Conservation (phyloP, 2,113 vertebrate species). For the Lampris megalopsis region DNA sequence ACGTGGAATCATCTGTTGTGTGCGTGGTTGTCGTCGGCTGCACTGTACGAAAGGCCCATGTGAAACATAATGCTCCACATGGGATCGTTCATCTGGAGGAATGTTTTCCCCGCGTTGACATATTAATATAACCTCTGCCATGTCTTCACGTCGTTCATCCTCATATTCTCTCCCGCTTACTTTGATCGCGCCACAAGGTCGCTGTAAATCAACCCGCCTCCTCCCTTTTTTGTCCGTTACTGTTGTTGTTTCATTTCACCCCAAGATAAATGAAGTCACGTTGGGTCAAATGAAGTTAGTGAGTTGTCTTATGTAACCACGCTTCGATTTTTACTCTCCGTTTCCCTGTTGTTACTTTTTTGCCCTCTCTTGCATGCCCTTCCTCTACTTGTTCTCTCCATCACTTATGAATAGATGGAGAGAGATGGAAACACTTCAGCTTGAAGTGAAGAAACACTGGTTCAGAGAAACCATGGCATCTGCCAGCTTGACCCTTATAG, state of each 20-base stretch:
- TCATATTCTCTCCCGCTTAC: neutral
- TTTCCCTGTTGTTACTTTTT: neutral
- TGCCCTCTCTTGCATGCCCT: neutral
- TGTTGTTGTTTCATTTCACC: constrained; percentile 25
- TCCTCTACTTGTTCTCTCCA: too few species aligned
- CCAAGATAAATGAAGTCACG: constrained; percentile 11
- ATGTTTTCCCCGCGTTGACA: constrained; percentile 20
- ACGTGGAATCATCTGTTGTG: too few species aligned
- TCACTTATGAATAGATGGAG: too few species aligned
- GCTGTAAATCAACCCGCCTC: constrained; percentile 36
- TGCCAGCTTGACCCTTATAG: too few species aligned
- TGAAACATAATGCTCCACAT: neutral
- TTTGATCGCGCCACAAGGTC: neutral
- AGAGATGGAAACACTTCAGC: too few species aligned
- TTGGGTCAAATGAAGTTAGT: constrained; percentile 15
- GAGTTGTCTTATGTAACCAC: neutral
- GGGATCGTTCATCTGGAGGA: neutral
- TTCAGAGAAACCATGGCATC: too few species aligned
- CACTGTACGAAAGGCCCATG: neutral
- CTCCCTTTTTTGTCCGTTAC: neutral
- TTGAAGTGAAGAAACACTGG: too few species aligned
- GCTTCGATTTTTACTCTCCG: neutral
- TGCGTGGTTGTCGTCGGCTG: neutral
- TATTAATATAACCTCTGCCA: constrained; percentile 42
- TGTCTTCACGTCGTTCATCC: neutral